Conservation (phyloP, 2,888 invertebrate species). For the Conomelus anceps region DNA sequence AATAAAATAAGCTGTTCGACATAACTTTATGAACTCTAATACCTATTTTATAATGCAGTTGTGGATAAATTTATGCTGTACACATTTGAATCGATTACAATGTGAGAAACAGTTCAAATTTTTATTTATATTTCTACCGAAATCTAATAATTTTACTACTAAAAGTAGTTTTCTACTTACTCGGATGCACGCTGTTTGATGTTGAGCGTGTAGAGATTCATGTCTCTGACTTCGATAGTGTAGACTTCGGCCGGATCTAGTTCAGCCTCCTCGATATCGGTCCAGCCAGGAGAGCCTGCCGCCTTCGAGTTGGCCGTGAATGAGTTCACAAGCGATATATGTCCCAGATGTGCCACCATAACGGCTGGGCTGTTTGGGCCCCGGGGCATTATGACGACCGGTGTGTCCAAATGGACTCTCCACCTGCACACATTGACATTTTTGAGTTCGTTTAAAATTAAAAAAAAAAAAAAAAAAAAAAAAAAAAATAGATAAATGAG, state of each 20-base stretch:
- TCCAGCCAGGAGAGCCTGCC: constrained; percentile 12
- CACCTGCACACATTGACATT: constrained; percentile 47
- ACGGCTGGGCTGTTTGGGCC: constrained; percentile 71
- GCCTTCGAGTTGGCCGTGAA: background rate
- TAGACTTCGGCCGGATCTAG: constrained; percentile 45
- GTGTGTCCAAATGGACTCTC: constrained; percentile 79
- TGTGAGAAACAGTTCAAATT: too few species aligned
- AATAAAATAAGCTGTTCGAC: too few species aligned
- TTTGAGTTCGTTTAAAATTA: background rate
- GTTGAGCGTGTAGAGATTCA: constrained; percentile 77
- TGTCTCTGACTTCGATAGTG: constrained; percentile 70
- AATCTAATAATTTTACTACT: too few species aligned
- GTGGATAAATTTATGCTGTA: too few species aligned
- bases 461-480: constrained; percentile 41
- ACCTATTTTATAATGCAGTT: too few species aligned
- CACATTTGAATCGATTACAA: too few species aligned
- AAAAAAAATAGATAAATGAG: too few species aligned
- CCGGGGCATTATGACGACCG: constrained; percentile 82
- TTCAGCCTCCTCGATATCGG: background rate
- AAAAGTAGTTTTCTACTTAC: too few species aligned
- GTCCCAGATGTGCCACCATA: constrained; percentile 85
- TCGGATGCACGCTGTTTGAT: constrained; percentile 41
- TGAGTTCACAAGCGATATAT: constrained; percentile 56
- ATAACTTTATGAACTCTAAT: too few species aligned
- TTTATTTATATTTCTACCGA: too few species aligned